phyloP scores from a whole-genome alignment of 2,888 invertebrate genomes.

The Drosophila emarginata region DNA sequence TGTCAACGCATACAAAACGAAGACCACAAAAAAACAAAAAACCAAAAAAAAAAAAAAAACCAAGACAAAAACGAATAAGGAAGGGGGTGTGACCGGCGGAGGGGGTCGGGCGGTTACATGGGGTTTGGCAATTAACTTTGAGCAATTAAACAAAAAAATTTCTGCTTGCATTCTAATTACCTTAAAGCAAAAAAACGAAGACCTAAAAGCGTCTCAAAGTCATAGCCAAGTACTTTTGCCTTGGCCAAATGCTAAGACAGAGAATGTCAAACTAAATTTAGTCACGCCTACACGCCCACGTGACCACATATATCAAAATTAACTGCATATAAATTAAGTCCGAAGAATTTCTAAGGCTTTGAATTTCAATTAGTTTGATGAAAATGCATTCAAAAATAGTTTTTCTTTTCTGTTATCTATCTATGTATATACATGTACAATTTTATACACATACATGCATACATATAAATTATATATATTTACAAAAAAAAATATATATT shows the following conservation, averaged over 20 bases:
- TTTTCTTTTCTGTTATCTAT: neutral
- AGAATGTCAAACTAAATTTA: conserved; percentile 27
- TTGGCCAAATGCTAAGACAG: conserved; percentile 40
- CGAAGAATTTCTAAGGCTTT: conserved; percentile 13
- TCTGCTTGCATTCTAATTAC: conserved; percentile 71
- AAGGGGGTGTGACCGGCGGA: too few species aligned
- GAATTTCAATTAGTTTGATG: conserved; percentile 43
- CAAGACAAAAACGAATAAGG: conserved; percentile 39
- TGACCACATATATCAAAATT: conserved; percentile 9
- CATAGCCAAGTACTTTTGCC: conserved; percentile 46
- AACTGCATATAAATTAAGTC: conserved; percentile 5
- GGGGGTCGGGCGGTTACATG: conserved; percentile 18
- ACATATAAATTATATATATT: neutral
- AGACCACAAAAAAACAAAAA: too few species aligned
- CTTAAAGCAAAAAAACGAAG: conserved; percentile 40
- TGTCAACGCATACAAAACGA: conserved; percentile 9
- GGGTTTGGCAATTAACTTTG: conserved; percentile 47
- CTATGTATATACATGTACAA: neutral
- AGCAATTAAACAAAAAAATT: conserved; percentile 52
- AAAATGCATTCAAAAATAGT: conserved; percentile 28
- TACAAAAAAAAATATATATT: neutral
- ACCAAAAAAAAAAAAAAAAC: conserved; percentile 10
- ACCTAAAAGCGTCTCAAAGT: conserved; percentile 44
- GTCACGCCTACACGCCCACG: conserved; percentile 4
- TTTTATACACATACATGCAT: too few species aligned